phyloP scores from a whole-genome alignment of 2,888 invertebrate species.

The Cactoblastis cactorum region DNA sequence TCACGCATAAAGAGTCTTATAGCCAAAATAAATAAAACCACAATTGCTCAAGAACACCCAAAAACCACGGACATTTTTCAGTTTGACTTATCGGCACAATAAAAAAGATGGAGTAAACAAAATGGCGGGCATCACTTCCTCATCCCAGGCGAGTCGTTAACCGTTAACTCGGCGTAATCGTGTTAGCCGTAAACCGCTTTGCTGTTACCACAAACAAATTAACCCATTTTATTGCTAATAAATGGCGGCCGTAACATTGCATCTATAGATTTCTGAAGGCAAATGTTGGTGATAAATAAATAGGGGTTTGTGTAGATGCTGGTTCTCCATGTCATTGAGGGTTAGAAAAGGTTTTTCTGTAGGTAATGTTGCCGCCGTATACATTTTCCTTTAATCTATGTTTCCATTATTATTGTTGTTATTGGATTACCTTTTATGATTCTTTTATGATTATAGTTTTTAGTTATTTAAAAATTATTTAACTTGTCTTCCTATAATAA shows the following conservation, averaged over 20 bases:
- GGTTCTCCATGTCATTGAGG: neutral
- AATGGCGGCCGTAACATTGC: conserved; percentile 43
- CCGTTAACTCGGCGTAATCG: conserved; percentile 48
- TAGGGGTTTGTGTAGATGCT: neutral
- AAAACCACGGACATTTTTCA: conserved; percentile 12
- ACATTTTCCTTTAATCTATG: too few species aligned
- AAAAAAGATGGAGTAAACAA: conserved; percentile 38
- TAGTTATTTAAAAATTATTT: too few species aligned
- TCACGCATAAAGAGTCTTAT: neutral
- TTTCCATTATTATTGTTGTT: too few species aligned
- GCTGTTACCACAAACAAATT: conserved; percentile 62
- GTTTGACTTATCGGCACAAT: conserved; percentile 19
- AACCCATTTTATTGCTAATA: conserved; percentile 54
- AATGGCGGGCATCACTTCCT: conserved; percentile 41
- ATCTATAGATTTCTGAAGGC: conserved; percentile 34
- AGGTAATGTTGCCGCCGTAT: too few species aligned
- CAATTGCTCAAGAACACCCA: neutral
- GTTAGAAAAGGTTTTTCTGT: too few species aligned
- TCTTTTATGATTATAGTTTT: too few species aligned
- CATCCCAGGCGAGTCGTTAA: conserved; percentile 54
- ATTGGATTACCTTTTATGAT: too few species aligned
- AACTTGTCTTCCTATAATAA: too few species aligned
- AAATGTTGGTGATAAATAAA: conserved; percentile 10
- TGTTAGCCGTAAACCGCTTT: conserved; percentile 59
- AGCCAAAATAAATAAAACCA: neutral